Conservation (phyloP, 23 tunicate genomes). For the Trididemnum nubilum region DNA sequence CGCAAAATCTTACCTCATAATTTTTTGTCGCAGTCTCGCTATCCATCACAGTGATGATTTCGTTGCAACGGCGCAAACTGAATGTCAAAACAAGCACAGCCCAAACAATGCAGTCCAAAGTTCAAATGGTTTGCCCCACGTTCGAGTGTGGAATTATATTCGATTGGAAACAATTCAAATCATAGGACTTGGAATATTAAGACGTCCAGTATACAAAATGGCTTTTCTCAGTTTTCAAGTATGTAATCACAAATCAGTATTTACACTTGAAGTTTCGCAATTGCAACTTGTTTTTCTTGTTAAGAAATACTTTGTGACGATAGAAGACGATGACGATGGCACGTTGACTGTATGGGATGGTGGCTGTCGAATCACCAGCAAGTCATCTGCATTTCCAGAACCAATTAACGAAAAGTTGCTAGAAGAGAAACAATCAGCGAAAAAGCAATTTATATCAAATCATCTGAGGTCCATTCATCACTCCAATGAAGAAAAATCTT, state of each 20-base stretch:
- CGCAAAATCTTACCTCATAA: too few relatives aligned
- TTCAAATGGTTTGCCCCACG: constrained; percentile 37
- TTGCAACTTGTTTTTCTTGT: too few relatives aligned
- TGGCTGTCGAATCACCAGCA: constrained; percentile 67
- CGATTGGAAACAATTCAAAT: constrained; percentile 59
- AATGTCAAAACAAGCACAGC: not conserved
- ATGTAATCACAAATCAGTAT: not conserved
- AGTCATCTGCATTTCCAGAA: not conserved
- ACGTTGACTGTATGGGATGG: constrained; percentile 83
- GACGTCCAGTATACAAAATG: constrained; percentile 59
- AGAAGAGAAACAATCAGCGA: not conserved
- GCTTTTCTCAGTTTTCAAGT: constrained; percentile 65
- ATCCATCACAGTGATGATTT: constrained; percentile 25
- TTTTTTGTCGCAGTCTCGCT: too few relatives aligned
- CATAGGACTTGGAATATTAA: constrained; percentile 67
- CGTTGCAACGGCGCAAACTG: constrained; percentile 44
- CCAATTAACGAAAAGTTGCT: not conserved
- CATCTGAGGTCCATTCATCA: not conserved
- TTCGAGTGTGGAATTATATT: constrained; percentile 64
- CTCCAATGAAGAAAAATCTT: not conserved
- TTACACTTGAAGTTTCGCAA: not conserved
- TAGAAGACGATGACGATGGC: constrained; percentile 61
- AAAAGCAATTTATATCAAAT: not conserved
- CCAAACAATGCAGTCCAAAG: not conserved
- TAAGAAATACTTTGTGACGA: constrained; percentile 63